Conservation (phyloP, 2,888 invertebrate species). For the Cephus spinipes region DNA sequence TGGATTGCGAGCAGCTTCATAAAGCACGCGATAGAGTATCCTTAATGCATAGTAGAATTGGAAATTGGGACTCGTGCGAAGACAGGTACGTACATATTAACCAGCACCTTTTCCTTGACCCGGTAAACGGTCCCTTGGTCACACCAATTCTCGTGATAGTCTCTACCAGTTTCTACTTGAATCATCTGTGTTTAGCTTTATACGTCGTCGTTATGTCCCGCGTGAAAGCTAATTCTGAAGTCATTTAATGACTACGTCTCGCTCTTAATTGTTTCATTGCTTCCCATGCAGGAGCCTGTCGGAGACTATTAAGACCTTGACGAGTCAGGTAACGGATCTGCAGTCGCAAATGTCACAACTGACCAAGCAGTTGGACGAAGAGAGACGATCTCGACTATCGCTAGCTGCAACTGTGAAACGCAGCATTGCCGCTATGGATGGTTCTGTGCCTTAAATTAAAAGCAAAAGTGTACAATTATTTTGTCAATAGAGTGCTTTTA, state of each 20-base stretch:
- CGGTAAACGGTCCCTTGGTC: no score
- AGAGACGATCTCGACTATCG: constrained; percentile 70
- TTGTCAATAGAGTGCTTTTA: not conserved
- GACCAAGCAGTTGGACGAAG: constrained; percentile 76
- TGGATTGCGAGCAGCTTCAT: constrained; percentile 60
- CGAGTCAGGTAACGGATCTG: constrained; percentile 78
- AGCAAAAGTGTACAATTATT: not conserved
- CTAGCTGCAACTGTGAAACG: constrained; percentile 61
- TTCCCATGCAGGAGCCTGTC: constrained; percentile 74
- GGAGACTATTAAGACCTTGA: constrained; percentile 81
- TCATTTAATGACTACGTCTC: constrained; percentile 17
- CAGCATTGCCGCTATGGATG: constrained; percentile 56
- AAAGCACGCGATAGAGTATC: constrained; percentile 61
- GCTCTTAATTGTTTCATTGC: constrained; percentile 4
- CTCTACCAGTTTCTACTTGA: no score
- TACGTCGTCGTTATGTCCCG: not conserved
- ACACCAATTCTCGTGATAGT: no score
- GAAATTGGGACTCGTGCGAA: constrained; percentile 58
- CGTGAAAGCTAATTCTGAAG: constrained; percentile 40
- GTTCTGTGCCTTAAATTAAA: constrained; percentile 41
- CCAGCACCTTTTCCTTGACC: not conserved
- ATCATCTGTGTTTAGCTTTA: no score
- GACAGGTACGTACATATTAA: constrained; percentile 54
- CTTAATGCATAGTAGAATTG: constrained; percentile 54
- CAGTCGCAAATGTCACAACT: constrained; percentile 73